Evolutionary conservation across 2,113 vertebrate species (phyloP).

Genomic region (Megaceryle torquata): DNA sequence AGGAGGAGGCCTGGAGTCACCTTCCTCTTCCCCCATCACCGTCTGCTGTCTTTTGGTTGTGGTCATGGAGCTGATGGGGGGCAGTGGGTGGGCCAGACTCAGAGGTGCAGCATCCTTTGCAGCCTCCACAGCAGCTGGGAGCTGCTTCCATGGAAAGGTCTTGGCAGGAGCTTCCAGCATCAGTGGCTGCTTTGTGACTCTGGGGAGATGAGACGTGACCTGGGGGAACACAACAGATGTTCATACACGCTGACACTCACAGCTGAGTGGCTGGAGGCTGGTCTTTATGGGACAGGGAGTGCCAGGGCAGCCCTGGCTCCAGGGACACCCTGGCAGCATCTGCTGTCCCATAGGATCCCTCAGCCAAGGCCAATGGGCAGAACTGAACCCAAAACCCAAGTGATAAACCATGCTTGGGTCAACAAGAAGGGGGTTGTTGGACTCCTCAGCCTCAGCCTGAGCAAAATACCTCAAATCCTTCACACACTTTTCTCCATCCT

Average conservation of each 20-base stretch:
- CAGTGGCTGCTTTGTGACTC: conserved; percentile 59
- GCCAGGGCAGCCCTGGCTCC: neutral
- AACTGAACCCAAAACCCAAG: neutral
- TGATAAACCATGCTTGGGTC: neutral
- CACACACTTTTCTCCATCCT: neutral
- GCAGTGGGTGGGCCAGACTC: neutral
- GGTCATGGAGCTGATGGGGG: neutral
- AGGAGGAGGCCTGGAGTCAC: neutral
- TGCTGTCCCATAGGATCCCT: neutral
- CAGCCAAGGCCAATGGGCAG: neutral
- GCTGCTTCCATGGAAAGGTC: neutral
- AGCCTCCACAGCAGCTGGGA: neutral
- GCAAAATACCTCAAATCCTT: neutral
- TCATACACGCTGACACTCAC: accelerated
- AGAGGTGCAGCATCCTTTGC: neutral
- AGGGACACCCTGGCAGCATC: neutral
- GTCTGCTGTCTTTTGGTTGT: no score
- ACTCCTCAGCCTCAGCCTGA: neutral
- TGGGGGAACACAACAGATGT: neutral
- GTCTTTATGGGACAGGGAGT: neutral
- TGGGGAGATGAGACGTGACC: conserved; percentile 67
- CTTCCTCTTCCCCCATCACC: neutral
- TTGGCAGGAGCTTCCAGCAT: neutral
- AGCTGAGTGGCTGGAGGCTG: neutral
- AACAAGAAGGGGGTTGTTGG: neutral